A percentile compares a stretch with the other conserved stretches of the same genome.
phyloP scores from a whole-genome alignment of 2,888 invertebrate genomes.

The Agrotis ipsilon region DNA sequence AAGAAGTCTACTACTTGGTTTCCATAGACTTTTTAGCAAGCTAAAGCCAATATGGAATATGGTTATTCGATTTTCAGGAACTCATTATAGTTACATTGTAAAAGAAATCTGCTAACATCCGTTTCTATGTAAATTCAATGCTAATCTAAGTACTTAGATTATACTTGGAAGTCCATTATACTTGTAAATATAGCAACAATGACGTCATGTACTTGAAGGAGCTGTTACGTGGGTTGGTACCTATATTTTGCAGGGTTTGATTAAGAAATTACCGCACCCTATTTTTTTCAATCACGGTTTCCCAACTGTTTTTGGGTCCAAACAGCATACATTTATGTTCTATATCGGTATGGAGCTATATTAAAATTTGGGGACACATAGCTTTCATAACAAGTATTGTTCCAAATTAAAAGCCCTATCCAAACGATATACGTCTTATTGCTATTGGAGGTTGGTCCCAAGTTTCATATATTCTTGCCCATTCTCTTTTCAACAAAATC shows the following conservation, averaged over 20 bases:
- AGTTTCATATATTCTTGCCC: too few species aligned
- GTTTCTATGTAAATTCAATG: conserved; percentile 34
- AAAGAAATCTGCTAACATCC: conserved; percentile 22
- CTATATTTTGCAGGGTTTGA: conserved; percentile 4
- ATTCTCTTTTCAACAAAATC: not conserved
- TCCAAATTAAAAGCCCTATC: too few species aligned
- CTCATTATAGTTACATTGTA: conserved; percentile 5
- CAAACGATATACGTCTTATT: too few species aligned
- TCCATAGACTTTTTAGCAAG: not conserved
- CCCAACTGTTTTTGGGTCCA: too few species aligned
- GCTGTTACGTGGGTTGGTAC: conserved; percentile 12
- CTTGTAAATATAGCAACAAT: conserved; percentile 43
- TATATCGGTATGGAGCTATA: too few species aligned
- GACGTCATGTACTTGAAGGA: conserved; percentile 40
- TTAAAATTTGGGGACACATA: too few species aligned
- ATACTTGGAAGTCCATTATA: conserved; percentile 46
- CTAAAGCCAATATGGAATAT: too few species aligned
- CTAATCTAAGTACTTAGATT: conserved; percentile 27
- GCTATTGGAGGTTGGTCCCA: too few species aligned
- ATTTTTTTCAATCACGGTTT: not conserved
- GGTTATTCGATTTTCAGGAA: not conserved
- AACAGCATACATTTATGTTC: too few species aligned
- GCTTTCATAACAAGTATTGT: too few species aligned
- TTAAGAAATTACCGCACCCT: not conserved
- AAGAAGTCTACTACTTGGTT: too few species aligned